Evolutionary conservation across 2,113 vertebrate genomes (phyloP).

Genomic region (Dasyprocta punctata): DNA sequence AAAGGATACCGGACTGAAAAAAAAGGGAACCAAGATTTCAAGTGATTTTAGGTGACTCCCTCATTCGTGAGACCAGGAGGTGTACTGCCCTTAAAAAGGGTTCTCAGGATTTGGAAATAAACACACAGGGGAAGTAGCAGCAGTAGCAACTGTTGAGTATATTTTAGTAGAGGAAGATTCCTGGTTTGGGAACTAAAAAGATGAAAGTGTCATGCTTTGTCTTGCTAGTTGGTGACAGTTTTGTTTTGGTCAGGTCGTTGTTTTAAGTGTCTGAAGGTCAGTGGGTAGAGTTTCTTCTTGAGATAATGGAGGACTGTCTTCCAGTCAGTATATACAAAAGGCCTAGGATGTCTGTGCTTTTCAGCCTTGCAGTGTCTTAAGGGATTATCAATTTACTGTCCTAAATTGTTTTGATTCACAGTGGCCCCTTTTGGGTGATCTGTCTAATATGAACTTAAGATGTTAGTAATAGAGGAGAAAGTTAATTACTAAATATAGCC

Average conservation of each 20-base stretch:
- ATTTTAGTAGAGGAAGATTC: background rate
- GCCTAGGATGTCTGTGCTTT: background rate
- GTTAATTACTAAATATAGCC: background rate
- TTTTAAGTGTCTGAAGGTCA: constrained; percentile 67
- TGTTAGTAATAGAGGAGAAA: background rate
- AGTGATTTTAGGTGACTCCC: constrained; percentile 67
- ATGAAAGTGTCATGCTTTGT: constrained; percentile 29
- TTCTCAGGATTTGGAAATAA: background rate
- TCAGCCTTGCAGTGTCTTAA: background rate
- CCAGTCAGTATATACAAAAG: background rate
- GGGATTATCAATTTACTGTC: constrained; percentile 35
- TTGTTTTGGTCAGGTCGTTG: constrained; percentile 38
- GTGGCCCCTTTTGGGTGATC: constrained; percentile 52
- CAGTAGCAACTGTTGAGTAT: background rate
- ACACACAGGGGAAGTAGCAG: background rate
- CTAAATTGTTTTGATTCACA: constrained; percentile 50
- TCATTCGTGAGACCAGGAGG: constrained; percentile 1
- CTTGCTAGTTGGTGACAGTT: background rate
- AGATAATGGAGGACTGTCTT: constrained; percentile 65
- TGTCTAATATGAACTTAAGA: background rate
- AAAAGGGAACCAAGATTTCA: background rate
- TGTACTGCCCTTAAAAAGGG: background rate
- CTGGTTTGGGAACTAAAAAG: constrained; percentile 14
- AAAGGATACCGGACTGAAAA: constrained; percentile 75
- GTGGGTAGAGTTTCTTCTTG: constrained; percentile 71